Evolutionary conservation across 2,888 invertebrate genomes (phyloP), one percentile per base, ranked within the genome.

Genomic region (Heliconius cydno): DNA sequence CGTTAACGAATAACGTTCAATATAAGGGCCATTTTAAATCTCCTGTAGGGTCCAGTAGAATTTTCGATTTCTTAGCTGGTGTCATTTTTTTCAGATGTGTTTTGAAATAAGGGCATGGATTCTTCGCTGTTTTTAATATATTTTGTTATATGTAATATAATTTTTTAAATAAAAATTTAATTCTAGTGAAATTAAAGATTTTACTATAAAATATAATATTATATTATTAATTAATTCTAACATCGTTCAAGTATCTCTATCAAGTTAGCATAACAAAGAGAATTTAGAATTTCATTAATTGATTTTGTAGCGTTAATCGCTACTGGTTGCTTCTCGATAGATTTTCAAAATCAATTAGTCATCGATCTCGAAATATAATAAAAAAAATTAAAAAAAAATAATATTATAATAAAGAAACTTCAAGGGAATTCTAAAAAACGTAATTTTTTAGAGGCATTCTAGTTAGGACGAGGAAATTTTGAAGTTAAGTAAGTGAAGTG

Each of bases 361-460:
- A 22, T 52, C 52, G 52, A 52, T 52, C 7, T 52, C 19, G 7
- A 52, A 52, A 52, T 22, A 9, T 22, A 22, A 52, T 7, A 0
- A 52, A 52, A 52, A 52, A 19, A 7, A 19, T 3, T 52, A 0
- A 0, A 52, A 52, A 60, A 60, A 60, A n/a, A 22, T 13, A 41
- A 30, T 7, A 34, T 30, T 41, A 13, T 0, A 38, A n/a, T 2
- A 28, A 28, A 12, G 22, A 7, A 30, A n/a, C 13, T 46, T 46
- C n/a, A 15, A 38, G 63, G 71, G 76, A 79, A 79, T 75, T 70
- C 75, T 79, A 68, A 71, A 70, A 75, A 25, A 52, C n/a, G 65
- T 91, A 92, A 92, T 92, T 91, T 88, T 90, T 88, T 90, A 88
- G 92, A 90, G 90, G 89, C 86, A 87, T 86, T 84, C 89, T 87